Evolutionary conservation across 1,140 invertebrate genomes (phyloP), one percentile per base, ranked within the genome.

Genomic region (Zaprionus kolodkinae): DNA sequence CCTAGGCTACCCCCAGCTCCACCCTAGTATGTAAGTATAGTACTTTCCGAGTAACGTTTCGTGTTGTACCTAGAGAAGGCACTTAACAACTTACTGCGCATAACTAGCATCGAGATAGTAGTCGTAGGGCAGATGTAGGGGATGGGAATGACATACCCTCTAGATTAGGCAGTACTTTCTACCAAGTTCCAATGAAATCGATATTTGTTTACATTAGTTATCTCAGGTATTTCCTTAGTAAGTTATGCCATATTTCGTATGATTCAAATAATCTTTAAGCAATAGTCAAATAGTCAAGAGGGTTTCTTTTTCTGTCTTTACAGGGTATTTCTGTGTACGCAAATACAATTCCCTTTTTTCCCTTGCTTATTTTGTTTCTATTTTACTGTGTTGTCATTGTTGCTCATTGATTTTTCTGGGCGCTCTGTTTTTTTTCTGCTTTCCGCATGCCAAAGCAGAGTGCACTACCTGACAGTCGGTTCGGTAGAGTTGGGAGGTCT

Each of bases 391-490:
- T 59, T 65, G 55, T 52, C 40, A 59, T 57, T 72, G 54, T 54
- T 66, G 15, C 10, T 48, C 45, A 72, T 72, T 59, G 70, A 72
- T 72, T 72, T 72, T 65, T 25, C 62, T 56, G 54, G 11, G 33
- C 2, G 30, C 56, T 21, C 15, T 60, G 48, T 45, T 70, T 21
- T 21, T 21, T 21, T 64, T 45, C 40, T 45, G 40, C 40, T 45
- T 63, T 63, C 66, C 72, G 72, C 60, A 75, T 75, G 60, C 60
- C 59, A 54, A 30, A 12, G 30, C 36, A 59, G 56, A 68, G 17
- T 21, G 36, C 36, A 65, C 45, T 50, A 45, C 1, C 40, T 45
- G 40, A 45, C n/a, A 45, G 40, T 3, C n/a, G n/a, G n/a, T 3
- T 2, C 7, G 40, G 9, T 50, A 50, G 45, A 50, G 17, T 1